Base-by-base conservation (phyloP, 2,113 vertebrate genomes). In the Ailurus styani region DNA sequence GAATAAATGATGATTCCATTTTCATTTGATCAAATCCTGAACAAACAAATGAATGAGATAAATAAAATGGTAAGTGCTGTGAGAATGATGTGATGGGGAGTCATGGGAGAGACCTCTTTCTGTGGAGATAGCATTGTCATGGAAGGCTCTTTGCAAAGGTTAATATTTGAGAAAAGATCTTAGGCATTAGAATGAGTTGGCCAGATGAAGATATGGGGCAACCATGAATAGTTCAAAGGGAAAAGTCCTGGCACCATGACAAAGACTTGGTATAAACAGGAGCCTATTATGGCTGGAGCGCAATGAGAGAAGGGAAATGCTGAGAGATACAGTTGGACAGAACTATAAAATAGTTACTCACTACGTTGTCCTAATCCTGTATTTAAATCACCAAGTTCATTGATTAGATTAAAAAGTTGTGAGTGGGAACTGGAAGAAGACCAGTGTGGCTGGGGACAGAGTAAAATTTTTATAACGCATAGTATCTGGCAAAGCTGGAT, bases 361-460 rank as follows among this genome's bases (percentile, higher is more conserved):
- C 34, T 42, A 29, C 17, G 81, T 52, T 83, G 47, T 79, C 20
- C 73, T 84, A 64, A 27, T 66, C 37, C 5, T 89, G 31, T 20
- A 29, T 40, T 79, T 75, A 84, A 93, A 87, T 83, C 23, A 81
- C 31, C 45, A 29, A 84, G 52, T 64, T 70, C 42, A 70, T 23
- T 96, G 93, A 94, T 85, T 90, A 92, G 45, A 77, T 94, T 85
- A 94, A 95, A 89, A 87, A 81, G 2, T 1, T n/a, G 15, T 87
- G 55, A 55, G 15, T 66, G 75, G 55, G 20, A 84, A 78, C 8
- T 87, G 50, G 94, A 96, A 93, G 50, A 62, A 82, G 25, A 87
- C 13, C 55, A 78, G 34, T 27, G 62, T 10, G 34, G 12, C 9
- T 52, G 7, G 4, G 13, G 79, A 27, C 34, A 82, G 40, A 70